Conservation (phyloP, 2,113 vertebrate species). For the Turdus rufiventris region DNA sequence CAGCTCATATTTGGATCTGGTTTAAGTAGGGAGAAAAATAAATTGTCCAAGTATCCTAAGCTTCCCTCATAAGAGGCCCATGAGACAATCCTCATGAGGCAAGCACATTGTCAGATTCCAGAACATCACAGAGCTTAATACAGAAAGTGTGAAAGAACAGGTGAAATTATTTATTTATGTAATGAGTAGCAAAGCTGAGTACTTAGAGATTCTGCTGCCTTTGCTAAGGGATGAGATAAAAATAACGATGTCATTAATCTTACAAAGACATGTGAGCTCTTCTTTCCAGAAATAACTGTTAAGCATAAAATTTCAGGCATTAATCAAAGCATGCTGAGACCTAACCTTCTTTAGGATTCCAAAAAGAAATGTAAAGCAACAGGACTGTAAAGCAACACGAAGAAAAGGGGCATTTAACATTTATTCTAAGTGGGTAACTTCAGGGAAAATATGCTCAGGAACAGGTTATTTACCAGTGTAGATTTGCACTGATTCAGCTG, state of each 20-base stretch:
- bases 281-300: conserved; percentile 44
- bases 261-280: background rate
- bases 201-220: conserved; percentile 17
- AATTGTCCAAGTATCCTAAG: background rate
- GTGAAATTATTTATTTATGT: conserved; percentile 36
- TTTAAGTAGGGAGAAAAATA: background rate
- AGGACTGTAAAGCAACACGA: background rate
- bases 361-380: background rate
- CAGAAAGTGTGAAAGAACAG: background rate
- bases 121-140: background rate
- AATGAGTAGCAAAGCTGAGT: background rate
- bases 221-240: conserved; percentile 27
- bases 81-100: background rate
- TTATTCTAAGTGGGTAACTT: background rate
- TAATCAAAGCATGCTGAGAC: background rate
- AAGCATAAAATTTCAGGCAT: conserved; percentile 28
- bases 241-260: conserved; percentile 23
- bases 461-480: background rate
- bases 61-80: background rate
- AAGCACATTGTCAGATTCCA: background rate
- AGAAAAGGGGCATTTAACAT: background rate
- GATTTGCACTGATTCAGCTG: background rate
- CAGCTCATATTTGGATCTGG: background rate
- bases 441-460: background rate
- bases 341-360: background rate